These are phyloP conservation scores for Notechis scutatus DNA, from an alignment of 2,113 vertebrate genomes.

Conservation along the genomic window DNA sequence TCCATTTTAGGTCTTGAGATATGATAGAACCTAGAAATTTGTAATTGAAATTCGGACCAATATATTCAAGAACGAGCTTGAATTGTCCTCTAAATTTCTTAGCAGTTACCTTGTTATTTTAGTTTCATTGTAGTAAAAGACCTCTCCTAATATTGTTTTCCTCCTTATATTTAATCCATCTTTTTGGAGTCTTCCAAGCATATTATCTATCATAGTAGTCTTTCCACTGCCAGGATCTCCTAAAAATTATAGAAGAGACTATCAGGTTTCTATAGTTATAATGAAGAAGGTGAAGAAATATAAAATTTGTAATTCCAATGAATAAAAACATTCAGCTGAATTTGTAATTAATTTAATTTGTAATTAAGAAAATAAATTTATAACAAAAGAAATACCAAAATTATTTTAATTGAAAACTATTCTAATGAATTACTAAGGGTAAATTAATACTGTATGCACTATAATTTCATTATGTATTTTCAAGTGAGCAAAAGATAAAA, in stretches of 20 bases:
- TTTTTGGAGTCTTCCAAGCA: slow-evolving; percentile 60
- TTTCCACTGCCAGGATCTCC: slow-evolving; percentile 70
- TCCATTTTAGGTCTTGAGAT: too few species aligned
- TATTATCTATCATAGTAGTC: slow-evolving; percentile 57
- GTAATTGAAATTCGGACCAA: not conserved
- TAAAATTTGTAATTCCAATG: not conserved
- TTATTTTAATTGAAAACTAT: not conserved
- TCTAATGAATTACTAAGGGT: not conserved
- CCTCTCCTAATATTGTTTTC: slow-evolving; percentile 63
- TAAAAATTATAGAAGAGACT: slow-evolving; percentile 20
- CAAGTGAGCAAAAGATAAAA: not conserved
- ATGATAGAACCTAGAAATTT: too few species aligned
- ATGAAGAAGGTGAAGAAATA: not conserved
- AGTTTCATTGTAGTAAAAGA: slow-evolving; percentile 57
- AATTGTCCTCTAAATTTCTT: not conserved
- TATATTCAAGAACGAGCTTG: not conserved
- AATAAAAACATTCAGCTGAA: not conserved
- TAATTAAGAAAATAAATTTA: not conserved
- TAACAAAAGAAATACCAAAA: not conserved
- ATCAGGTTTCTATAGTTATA: not conserved
- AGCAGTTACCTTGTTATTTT: slow-evolving; percentile 61
- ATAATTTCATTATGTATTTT: not conserved
- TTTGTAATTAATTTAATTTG: not conserved
- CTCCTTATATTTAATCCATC: slow-evolving; percentile 52
- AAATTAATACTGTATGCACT: not conserved